phyloP scores from a whole-genome alignment of 64 coral and sea anemone species.

The Anthopleura sola region DNA sequence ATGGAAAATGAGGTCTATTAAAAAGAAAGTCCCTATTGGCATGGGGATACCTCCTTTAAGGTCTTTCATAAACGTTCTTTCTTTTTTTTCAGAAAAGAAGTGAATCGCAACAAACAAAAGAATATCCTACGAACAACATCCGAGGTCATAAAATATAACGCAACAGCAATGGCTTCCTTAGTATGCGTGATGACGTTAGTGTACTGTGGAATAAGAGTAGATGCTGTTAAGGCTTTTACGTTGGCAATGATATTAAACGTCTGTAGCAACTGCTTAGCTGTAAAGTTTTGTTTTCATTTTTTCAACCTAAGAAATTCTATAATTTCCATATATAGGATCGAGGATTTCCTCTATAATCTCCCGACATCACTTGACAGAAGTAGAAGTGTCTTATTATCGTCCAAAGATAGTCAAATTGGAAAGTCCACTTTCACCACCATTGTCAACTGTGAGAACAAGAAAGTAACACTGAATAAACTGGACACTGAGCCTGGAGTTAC shows the following conservation, averaged over 20 bases:
- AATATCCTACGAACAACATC: not conserved
- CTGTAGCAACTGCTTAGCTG: not conserved
- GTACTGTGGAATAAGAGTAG: not conserved
- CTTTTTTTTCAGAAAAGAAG: not conserved
- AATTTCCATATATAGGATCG: not conserved
- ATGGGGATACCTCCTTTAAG: too few species aligned
- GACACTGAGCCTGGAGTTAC: not conserved
- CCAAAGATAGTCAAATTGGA: not conserved
- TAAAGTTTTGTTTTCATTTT: not conserved
- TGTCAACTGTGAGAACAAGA: not conserved
- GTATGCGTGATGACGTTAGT: not conserved
- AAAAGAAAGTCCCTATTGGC: too few species aligned
- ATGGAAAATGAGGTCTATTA: too few species aligned
- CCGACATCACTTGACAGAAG: not conserved
- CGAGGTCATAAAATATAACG: not conserved
- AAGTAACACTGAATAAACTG: not conserved
- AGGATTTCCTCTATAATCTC: not conserved
- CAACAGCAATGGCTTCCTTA: not conserved
- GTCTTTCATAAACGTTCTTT: too few species aligned
- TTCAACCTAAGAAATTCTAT: not conserved
- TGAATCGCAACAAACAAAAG: not conserved
- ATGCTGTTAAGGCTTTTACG: not conserved
- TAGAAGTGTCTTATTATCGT: not conserved
- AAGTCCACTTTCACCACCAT: not conserved
- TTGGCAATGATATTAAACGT: not conserved